Evolutionary conservation across 2,888 invertebrate species (phyloP).

Genomic region (Pammene aurita): DNA sequence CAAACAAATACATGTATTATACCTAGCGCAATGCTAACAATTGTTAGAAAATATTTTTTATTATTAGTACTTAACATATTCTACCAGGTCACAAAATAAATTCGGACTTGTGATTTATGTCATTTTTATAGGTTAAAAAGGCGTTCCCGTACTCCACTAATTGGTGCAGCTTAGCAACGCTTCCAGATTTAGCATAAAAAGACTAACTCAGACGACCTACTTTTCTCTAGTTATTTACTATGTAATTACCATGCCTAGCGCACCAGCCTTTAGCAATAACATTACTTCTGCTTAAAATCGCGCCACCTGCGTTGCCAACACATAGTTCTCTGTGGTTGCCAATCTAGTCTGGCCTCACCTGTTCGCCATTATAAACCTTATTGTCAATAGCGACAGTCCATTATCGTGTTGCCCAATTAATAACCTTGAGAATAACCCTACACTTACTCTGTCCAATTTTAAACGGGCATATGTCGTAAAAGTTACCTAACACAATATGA

Average conservation of each 20-base stretch:
- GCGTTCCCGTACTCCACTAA: no score
- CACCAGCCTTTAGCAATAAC: conserved; percentile 33
- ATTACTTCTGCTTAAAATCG: conserved; percentile 29
- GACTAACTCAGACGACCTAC: conserved; percentile 1
- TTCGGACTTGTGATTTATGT: no score
- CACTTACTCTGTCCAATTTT: not conserved
- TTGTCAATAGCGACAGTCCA: not conserved
- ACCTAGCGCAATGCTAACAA: no score
- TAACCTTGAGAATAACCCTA: conserved; percentile 36
- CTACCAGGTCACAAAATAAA: no score
- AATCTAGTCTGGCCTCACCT: conserved; percentile 14
- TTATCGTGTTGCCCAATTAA: not conserved
- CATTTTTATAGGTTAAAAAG: no score
- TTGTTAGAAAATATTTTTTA: no score
- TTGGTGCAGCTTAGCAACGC: not conserved
- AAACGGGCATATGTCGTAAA: conserved; percentile 8
- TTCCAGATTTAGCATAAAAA: not conserved
- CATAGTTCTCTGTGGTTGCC: no score
- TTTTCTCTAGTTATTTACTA: conserved; percentile 18
- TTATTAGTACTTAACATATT: no score
- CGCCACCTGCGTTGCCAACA: conserved; percentile 31
- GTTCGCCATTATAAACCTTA: conserved; percentile 5
- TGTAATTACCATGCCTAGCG: conserved; percentile 18
- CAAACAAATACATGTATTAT: no score
- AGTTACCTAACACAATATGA: not conserved